A percentile compares a stretch with the other conserved stretches of the same genome.
Evolutionary conservation across 2,888 invertebrate genomes (phyloP).

Genomic region (Pyrocoelia pectoralis): DNA sequence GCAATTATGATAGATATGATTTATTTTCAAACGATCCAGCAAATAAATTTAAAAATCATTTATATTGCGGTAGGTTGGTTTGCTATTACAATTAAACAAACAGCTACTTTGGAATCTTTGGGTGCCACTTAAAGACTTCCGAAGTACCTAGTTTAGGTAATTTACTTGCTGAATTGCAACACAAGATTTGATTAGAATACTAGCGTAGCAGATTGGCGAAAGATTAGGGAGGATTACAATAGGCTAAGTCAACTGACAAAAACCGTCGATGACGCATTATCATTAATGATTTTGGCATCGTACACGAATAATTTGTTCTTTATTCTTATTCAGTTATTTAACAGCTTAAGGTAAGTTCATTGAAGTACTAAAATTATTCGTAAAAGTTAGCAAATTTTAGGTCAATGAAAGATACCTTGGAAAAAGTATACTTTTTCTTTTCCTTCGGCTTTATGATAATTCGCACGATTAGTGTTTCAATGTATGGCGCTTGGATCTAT

Average conservation of each 20-base stretch:
- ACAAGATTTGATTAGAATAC: neutral
- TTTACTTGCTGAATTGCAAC: too few relatives aligned
- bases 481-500: constrained; percentile 52
- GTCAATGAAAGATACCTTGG: constrained; percentile 35
- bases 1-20: too few relatives aligned
- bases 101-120: too few relatives aligned
- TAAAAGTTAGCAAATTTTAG: constrained; percentile 8
- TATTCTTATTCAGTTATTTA: constrained; percentile 74
- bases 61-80: too few relatives aligned
- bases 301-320: constrained; percentile 76
- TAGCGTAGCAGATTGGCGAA: constrained; percentile 63
- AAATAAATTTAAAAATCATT: too few relatives aligned
- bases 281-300: constrained; percentile 71
- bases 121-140: too few relatives aligned
- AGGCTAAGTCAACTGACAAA: constrained; percentile 68
- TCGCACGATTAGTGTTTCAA: constrained; percentile 48
- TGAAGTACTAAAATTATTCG: neutral
- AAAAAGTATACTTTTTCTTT: constrained; percentile 48
- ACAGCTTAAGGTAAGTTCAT: constrained; percentile 62
- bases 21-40: too few relatives aligned
- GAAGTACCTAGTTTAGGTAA: too few relatives aligned
- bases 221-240: constrained; percentile 70
- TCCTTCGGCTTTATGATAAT: constrained; percentile 55
- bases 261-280: constrained; percentile 67
- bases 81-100: too few relatives aligned